Conservation (phyloP, 2,797 vertebrate species). For the Choloepus didactylus region DNA sequence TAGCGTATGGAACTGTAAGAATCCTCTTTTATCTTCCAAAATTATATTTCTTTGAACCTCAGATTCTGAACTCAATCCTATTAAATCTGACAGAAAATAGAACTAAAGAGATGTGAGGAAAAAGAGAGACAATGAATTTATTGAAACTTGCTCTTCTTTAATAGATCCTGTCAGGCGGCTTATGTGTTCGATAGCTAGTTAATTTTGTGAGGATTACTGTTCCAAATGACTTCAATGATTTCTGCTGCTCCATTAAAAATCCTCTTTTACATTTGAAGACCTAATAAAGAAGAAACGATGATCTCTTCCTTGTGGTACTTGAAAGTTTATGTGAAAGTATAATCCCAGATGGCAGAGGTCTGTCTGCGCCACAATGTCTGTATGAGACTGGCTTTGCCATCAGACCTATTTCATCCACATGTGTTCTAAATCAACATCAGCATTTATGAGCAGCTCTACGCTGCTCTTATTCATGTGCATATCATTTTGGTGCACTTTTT, state of each 20-base stretch:
- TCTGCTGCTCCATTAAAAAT: slow-evolving; percentile 54
- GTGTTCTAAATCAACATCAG: slow-evolving; percentile 31
- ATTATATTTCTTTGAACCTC: slow-evolving; percentile 14
- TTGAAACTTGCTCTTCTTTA: slow-evolving; percentile 32
- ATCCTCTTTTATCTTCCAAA: not conserved
- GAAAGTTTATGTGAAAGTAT: not conserved
- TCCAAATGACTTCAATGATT: slow-evolving; percentile 34
- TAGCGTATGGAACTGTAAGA: not conserved
- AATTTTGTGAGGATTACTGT: slow-evolving; percentile 61
- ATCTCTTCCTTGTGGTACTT: slow-evolving; percentile 45
- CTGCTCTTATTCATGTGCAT: not conserved
- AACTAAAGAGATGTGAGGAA: not conserved
- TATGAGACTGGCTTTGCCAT: not conserved
- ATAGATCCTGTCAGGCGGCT: not conserved
- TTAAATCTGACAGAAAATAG: slow-evolving; percentile 56
- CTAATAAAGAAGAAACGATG: slow-evolving; percentile 8
- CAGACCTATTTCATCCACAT: not conserved
- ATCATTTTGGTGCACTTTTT: slow-evolving; percentile 16
- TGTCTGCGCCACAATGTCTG: not conserved
- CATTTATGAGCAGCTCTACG: not conserved
- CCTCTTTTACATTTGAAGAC: slow-evolving; percentile 42
- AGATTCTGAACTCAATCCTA: slow-evolving; percentile 29
- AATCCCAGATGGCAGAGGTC: slow-evolving; percentile 54
- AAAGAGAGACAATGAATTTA: not conserved
- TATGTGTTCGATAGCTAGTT: not conserved